Conservation (phyloP, 1,140 invertebrate genomes). For the Eufriesea mexicana region DNA sequence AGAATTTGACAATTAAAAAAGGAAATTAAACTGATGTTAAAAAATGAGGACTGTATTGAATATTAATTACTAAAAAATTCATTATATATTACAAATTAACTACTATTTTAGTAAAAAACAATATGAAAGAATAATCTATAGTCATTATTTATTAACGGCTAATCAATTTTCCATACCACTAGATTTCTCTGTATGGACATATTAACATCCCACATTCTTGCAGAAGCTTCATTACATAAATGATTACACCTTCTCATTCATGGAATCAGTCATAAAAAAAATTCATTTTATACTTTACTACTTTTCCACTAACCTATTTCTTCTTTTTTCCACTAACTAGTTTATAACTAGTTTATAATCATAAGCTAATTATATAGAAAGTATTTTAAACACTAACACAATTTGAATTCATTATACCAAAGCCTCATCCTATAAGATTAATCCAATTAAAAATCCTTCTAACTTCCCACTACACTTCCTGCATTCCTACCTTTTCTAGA, state of each 20-base stretch:
- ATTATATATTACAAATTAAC: neutral
- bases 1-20: neutral
- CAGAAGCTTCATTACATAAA: neutral
- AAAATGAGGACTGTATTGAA: neutral
- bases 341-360: too few relatives aligned
- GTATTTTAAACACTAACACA: too few relatives aligned
- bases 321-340: too few relatives aligned
- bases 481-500: too few relatives aligned
- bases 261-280: neutral
- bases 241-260: neutral
- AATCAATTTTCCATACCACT: neutral
- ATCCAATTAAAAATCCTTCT: too few relatives aligned
- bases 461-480: too few relatives aligned
- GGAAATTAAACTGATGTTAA: neutral
- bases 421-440: too few relatives aligned
- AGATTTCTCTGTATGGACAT: conserved; percentile 8
- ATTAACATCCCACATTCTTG: neutral
- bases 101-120: neutral
- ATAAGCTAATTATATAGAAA: too few relatives aligned
- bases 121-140: neutral
- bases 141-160: neutral
- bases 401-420: too few relatives aligned
- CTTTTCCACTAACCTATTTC: neutral
- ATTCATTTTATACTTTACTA: too few relatives aligned
- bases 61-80: neutral